Evolutionary conservation across 1,140 invertebrate species (phyloP), one percentile per base, ranked within the genome.

Genomic region (Bombus waltoni): DNA sequence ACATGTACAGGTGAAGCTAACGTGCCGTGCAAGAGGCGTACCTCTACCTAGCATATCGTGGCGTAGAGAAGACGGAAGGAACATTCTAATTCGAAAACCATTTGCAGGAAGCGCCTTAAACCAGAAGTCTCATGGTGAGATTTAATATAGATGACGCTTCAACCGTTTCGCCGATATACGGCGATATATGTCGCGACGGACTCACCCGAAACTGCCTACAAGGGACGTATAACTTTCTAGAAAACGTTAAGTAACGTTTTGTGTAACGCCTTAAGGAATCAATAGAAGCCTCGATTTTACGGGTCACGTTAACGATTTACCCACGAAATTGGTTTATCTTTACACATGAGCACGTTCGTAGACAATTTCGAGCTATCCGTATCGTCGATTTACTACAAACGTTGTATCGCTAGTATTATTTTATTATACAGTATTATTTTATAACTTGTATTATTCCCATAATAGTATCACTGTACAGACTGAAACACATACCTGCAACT

Each of bases 1-100:
- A 88, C 89, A 88, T 89, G 90, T 91, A 90, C 91, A 95, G 94
- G 94, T 95, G 75, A 96, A 96, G 85, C 92, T 97, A 80, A 95
- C 94, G 77, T 97, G 97, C 94, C 95, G 96, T 85, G 98, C 98
- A 9, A 96, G 96, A 83, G 98, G 98, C 3, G 97, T 97, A 94
- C 98, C 98, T 0, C 94, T 95, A 68, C 98, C 98, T 1, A 97
- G 97, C 90, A 97, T 99, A 71, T 97, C 96, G 81, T 99, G 98
- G 98, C 96, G 97, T 75, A 95, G 98, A 80, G 98, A 98, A 95
- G 98, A 98, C 94, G 97, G 97, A 71, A 96, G 96, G 86, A 97
- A 98, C 89, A 98, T 99, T 87, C 96, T 98, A 42, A 96, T 98
- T 66, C 97, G 97, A 92, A 96, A 97, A 89, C 87, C 93, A 81